These are phyloP conservation scores for Callyntrura sp. DNA, from an alignment of 2,888 invertebrate species.

Conservation along the genomic window DNA sequence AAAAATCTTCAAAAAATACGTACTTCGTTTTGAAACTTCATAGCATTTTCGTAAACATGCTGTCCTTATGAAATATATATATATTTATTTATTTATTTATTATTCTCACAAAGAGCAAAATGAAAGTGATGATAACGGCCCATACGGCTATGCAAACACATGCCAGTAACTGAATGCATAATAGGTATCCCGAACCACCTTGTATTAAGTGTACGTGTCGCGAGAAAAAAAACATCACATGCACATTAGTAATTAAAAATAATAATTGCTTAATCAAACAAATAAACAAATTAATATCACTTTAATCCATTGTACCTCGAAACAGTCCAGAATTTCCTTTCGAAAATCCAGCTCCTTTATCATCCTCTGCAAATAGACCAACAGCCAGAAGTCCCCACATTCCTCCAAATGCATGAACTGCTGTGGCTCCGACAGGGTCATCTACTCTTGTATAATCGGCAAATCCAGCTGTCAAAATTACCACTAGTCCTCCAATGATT, in stretches of 20 bases:
- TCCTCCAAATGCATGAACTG: conserved; percentile 85
- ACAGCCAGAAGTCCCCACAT: conserved; percentile 86
- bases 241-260: too few species aligned
- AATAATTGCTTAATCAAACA: neutral
- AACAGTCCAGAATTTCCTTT: conserved; percentile 85
- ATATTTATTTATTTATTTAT: conserved; percentile 14
- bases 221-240: too few species aligned
- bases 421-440: conserved; percentile 86
- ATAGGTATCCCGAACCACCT: conserved; percentile 85
- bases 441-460: conserved; percentile 85
- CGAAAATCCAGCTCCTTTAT: conserved; percentile 85
- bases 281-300: conserved; percentile 2
- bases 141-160: conserved; percentile 85
- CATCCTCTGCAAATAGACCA: conserved; percentile 85
- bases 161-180: conserved; percentile 85
- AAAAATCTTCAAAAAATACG: too few species aligned
- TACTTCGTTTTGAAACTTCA: too few species aligned
- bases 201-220: too few species aligned
- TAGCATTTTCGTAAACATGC: too few species aligned
- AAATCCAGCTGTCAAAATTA: conserved; percentile 84
- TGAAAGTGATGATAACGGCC: conserved; percentile 85
- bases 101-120: conserved; percentile 85
- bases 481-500: conserved; percentile 85
- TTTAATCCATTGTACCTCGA: too few species aligned
- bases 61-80: too few species aligned